Percentiles rank a stretch among this genome's conserved stretches.
These are phyloP conservation scores for Elaphurus davidianus DNA, from an alignment of 2,113 vertebrate species.

Conservation along the genomic window DNA sequence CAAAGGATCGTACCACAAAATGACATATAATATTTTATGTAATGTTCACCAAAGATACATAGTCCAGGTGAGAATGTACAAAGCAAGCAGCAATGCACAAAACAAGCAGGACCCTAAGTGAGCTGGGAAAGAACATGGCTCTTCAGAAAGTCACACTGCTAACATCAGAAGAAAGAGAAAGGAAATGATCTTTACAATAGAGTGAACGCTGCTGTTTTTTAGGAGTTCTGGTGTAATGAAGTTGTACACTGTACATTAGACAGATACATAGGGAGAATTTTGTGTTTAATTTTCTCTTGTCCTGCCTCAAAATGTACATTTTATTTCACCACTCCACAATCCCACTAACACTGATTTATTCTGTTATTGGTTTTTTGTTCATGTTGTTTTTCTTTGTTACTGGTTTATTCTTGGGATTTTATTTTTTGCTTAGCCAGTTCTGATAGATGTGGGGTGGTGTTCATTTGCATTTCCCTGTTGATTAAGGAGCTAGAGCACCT, in stretches of 20 bases:
- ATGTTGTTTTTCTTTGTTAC: background rate
- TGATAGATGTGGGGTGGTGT: background rate
- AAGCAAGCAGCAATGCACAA: background rate
- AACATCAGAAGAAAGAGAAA: background rate
- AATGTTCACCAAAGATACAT: background rate
- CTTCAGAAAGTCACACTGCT: background rate
- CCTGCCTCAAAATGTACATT: background rate
- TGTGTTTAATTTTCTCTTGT: background rate
- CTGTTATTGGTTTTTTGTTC: background rate
- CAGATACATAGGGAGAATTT: background rate
- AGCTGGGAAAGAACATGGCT: background rate
- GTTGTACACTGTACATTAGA: background rate
- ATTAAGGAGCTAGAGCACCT: background rate
- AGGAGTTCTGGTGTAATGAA: background rate
- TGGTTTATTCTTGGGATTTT: background rate
- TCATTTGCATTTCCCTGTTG: background rate
- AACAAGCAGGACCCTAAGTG: background rate
- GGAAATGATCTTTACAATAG: background rate
- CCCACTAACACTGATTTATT: background rate
- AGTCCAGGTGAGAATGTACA: background rate
- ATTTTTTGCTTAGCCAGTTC: background rate
- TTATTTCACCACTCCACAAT: background rate
- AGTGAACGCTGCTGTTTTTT: background rate
- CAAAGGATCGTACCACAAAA: background rate
- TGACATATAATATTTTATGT: background rate